Percentiles rank a stretch among this genome's conserved stretches.
These are phyloP conservation scores for Microplitis manilae DNA, from an alignment of 2,888 invertebrate genomes.

Conservation along the genomic window DNA sequence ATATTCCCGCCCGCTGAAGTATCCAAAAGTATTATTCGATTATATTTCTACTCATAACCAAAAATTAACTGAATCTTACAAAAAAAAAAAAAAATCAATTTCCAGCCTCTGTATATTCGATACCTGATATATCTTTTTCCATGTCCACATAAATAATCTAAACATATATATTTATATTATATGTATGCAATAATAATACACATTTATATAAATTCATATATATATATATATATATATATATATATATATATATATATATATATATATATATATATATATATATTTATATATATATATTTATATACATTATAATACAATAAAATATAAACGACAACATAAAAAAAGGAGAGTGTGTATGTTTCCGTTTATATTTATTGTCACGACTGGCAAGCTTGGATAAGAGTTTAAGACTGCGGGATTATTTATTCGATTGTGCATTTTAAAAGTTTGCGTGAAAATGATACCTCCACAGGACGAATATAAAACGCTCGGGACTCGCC, in stretches of 20 bases:
- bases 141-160: background rate
- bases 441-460: slow-evolving; percentile 69
- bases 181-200: background rate
- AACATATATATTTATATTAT: background rate
- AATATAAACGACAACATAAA: slow-evolving; percentile 28
- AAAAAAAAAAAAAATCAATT: background rate
- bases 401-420: slow-evolving; percentile 68
- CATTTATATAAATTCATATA: background rate
- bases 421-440: slow-evolving; percentile 67
- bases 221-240: no score
- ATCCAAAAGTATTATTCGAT: background rate
- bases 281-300: slow-evolving; percentile 12
- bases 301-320: slow-evolving; percentile 1
- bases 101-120: background rate
- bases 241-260: background rate
- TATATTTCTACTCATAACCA: background rate
- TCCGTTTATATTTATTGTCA: slow-evolving; percentile 63
- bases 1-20: background rate
- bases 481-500: slow-evolving; percentile 66
- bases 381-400: slow-evolving; percentile 68
- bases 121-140: background rate
- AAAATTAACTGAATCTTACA: background rate
- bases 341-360: slow-evolving; percentile 39
- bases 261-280: background rate
- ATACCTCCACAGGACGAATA: slow-evolving; percentile 67